Base-by-base conservation (phyloP, 2,113 vertebrate species). In the Atractosteus spatula region DNA sequence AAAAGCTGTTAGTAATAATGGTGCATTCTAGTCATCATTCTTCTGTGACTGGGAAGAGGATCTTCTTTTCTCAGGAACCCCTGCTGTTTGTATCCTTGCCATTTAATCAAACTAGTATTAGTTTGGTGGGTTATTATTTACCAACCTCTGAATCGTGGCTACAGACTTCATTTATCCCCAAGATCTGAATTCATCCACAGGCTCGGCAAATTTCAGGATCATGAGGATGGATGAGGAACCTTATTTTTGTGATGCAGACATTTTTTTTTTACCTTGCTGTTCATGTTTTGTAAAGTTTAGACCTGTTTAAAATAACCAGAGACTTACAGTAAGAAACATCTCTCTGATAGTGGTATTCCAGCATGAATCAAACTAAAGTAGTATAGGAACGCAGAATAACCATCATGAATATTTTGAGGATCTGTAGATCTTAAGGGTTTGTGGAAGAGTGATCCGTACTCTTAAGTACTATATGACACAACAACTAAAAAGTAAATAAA, bases 91-190 rank as follows among this genome's bases (percentile, higher is more conserved):
- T 81, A 71, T 77, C 80, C 79, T 11, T 61, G 81, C 84, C 80
- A 82, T 84, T 92, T 88, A 86, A 91, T 89, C 85, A 86, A 85
- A 80, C 82, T 80, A 82, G 88, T 80, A 85, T 89, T 90, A 89
- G 83, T 85, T 85, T 75, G 81, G 74, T 79, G 78, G 87, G 85
- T 89, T 83, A 86, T 83, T 78, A 77, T 84, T 86, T 79, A 73
- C 87, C 83, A 83, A 83, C 83, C 86, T 84, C 79, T 79, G 76
- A 86, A 86, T 89, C 83, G 80, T 29, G 66, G 70, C 78, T 47
- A 17, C 76, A 76, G 76, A 82, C 83, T 84, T 86, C 80, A 81
- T 82, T 81, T 85, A 29, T 29, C 78, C 82, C 85, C 79, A 73
- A 73, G 83, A 84, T 83, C 47, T 16, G 17, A 75, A 83, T 83